Evolutionary conservation across 2,113 vertebrate genomes (phyloP), one percentile per base, ranked within the genome.

Genomic region (Antennarius striatus): DNA sequence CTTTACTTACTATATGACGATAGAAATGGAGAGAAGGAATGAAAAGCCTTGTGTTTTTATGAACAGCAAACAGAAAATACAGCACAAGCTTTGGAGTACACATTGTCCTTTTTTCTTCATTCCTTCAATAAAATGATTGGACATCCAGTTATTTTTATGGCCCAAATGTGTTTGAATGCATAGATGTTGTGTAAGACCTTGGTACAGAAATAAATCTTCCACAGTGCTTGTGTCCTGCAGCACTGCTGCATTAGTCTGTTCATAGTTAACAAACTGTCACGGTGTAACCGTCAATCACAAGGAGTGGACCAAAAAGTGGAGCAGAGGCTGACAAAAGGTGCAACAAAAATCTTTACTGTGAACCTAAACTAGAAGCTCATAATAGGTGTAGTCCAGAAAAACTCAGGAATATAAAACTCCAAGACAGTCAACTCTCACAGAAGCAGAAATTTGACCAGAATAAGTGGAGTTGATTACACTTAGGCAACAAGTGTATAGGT

Each of bases 151-250:
- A 58, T 85, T 65, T 86, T 73, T 71, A 75, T 77, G 73, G 71
- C 59, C 13, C 3, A 12, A 17, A 0, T 67, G 49, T 70, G 50
- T 71, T 16, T 15, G 42, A 84, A 78, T 72, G 63, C 2, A 78
- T 77, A 16, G 74, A 4, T 47, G 59, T 79, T 79, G 75, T 64
- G 67, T 58, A 82, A 86, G 69, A 28, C 51, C 12, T 62, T 29
- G 1, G 50, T 22, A 28, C 51, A 47, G 29, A 63, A 45, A 49
- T 46, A 50, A 73, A 69, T 62, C 46, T 80, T 58, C 66, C 57
- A 47, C 43, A 52, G 69, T 54, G 45, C 14, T 52, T 45, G 1
- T 36, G 60, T 64, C 56, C 54, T 58, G 6, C 60, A 9, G n/a
- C 6, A 15, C 57, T n/a, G 2, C 11, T 52, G 4, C 3, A 47